These are phyloP conservation scores for Ips typographus DNA, from an alignment of 1,140 invertebrate genomes.

Conservation along the genomic window DNA sequence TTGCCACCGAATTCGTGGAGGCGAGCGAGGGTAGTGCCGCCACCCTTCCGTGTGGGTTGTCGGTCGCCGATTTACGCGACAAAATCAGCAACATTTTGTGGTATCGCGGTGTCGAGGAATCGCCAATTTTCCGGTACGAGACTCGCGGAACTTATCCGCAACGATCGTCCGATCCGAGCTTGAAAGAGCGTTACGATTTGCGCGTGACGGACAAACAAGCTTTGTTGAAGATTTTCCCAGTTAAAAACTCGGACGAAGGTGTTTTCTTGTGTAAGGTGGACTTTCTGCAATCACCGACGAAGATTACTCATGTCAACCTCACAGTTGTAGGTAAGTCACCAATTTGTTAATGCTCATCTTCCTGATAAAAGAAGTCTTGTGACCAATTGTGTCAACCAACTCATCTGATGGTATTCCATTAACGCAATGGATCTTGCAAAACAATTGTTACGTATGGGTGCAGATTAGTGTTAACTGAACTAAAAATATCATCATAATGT, in stretches of 20 bases:
- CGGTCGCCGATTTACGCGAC: conserved; percentile 60
- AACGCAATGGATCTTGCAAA: no score
- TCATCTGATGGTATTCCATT: no score
- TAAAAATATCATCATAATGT: no score
- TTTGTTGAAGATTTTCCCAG: conserved; percentile 55
- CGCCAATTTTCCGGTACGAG: conserved; percentile 50
- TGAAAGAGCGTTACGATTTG: conserved; percentile 53
- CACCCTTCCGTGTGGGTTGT: conserved; percentile 65
- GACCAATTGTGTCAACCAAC: no score
- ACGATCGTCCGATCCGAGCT: conserved; percentile 54
- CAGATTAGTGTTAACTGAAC: no score
- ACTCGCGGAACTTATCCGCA: conserved; percentile 40
- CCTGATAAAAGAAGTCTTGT: no score
- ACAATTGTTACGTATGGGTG: no score
- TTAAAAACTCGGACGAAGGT: conserved; percentile 63
- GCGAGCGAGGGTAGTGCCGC: conserved; percentile 65
- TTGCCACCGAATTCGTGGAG: conserved; percentile 54
- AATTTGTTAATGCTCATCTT: no score
- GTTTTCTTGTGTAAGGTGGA: conserved; percentile 75
- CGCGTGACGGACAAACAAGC: conserved; percentile 57
- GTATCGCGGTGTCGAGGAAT: conserved; percentile 45
- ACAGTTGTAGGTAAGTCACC: conserved; percentile 76
- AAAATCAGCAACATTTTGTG: conserved; percentile 54
- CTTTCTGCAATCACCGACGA: conserved; percentile 69
- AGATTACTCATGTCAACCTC: conserved; percentile 71